Base-by-base conservation (phyloP, 2,113 vertebrate species). In the Brachyhypopomus gauderio region DNA sequence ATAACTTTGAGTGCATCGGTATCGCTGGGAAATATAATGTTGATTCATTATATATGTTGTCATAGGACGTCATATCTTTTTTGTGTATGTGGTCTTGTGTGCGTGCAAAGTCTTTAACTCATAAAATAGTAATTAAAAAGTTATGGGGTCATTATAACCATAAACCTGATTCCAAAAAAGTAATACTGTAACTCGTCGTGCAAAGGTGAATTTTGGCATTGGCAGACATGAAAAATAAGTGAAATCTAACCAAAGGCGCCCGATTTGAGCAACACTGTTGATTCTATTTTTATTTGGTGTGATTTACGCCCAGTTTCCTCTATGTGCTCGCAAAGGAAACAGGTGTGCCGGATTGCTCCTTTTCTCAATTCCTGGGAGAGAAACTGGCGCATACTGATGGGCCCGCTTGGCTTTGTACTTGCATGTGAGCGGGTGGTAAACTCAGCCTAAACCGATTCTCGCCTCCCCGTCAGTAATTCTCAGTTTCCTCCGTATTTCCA, bases 401-500 rank as follows among this genome's bases (percentile, higher is more conserved):
- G 92, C 90, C 92, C 92, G 87, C 88, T 88, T 80, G 85, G 90
- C 96, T 97, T 97, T 97, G 95, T 96, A 94, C 93, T 96, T 90
- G 92, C 94, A 94, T 93, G 95, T 91, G 86, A 93, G 92, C 94
- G 93, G 93, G 91, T 93, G 93, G 91, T 92, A 91, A 66, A 94
- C 94, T 89, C 83, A 91, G 93, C 91, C 91, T 91, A 91, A 90
- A 94, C 93, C 90, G 93, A 93, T 93, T 88, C 91, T 89, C 93
- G 90, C 91, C 90, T 95, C 98, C 96, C 95, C 95, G 91, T 91
- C 93, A 92, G 94, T 92, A 87, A 85, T 90, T 95, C 91, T 95
- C 95, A 93, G 93, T 93, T 98, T 98, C 96, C 96, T 96, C 94
- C 94, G 85, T 92, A 88, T 96, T 98, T 98, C 96, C 96, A 96